phyloP scores from a whole-genome alignment of 2,797 vertebrate genomes.

The Thunnus albacares region DNA sequence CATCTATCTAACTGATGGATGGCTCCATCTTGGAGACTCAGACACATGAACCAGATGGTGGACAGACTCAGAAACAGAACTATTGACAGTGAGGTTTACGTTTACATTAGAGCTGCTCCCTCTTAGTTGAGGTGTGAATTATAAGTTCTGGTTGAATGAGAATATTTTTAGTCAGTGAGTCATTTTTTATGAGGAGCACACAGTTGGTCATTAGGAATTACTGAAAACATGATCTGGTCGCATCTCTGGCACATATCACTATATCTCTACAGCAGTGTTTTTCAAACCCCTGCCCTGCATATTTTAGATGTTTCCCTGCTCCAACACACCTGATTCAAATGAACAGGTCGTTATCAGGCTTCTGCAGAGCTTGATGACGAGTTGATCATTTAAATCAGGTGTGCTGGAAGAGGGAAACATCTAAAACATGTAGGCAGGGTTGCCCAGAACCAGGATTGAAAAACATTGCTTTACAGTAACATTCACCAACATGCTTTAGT shows the following conservation, averaged over 20 bases:
- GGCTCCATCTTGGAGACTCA: conserved; percentile 42
- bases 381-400: too few species aligned
- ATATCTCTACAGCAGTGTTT: too few species aligned
- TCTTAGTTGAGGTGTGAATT: too few species aligned
- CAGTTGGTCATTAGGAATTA: background rate
- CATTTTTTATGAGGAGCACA: background rate
- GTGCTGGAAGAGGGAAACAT: too few species aligned
- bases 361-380: too few species aligned
- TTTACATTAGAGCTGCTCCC: conserved; percentile 1
- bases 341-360: too few species aligned
- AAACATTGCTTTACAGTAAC: background rate
- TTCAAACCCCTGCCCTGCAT: too few species aligned
- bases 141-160: background rate
- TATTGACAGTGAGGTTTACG: conserved; percentile 21
- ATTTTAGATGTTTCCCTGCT: too few species aligned
- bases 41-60: conserved; percentile 74
- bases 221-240: background rate
- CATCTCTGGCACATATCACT: background rate
- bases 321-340: too few species aligned
- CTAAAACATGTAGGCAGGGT: too few species aligned
- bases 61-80: conserved; percentile 22
- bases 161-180: background rate
- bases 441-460: too few species aligned
- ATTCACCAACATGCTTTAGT: background rate
- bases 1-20: conserved; percentile 62